Percentiles rank a stretch among this genome's conserved stretches.
phyloP scores from a whole-genome alignment of 53 echinoderm and acorn worm species.

The Crossaster papposus region DNA sequence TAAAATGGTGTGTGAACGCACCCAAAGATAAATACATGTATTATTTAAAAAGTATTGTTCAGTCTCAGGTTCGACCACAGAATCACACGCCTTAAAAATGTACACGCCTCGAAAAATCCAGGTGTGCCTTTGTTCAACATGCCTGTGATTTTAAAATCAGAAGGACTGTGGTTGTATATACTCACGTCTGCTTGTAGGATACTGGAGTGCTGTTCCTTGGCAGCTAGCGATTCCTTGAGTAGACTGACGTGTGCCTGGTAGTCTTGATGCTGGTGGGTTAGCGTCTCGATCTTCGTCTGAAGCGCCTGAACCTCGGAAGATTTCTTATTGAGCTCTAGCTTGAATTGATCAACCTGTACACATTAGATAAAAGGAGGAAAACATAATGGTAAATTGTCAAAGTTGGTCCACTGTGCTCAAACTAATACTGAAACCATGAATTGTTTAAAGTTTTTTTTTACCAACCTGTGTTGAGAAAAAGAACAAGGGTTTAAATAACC shows the following conservation, averaged over 20 bases:
- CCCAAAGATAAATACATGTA: too few relatives aligned
- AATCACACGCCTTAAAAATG: too few relatives aligned
- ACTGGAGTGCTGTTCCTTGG: constrained; percentile 97
- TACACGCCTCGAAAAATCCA: too few relatives aligned
- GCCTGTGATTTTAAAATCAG: too few relatives aligned
- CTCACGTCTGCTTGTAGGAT: constrained; percentile 99
- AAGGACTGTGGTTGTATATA: neutral
- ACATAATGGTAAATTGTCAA: neutral
- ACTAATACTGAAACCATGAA: neutral
- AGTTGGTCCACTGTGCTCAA: neutral
- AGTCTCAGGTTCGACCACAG: too few relatives aligned
- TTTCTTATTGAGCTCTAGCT: constrained; percentile 77
- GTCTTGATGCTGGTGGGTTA: constrained; percentile 85
- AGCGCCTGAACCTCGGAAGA: constrained; percentile 80
- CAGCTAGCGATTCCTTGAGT: constrained; percentile 88
- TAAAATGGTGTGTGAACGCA: too few relatives aligned
- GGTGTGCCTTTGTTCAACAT: too few relatives aligned
- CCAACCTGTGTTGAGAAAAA: too few relatives aligned
- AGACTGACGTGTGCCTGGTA: constrained; percentile 93
- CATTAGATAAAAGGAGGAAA: neutral
- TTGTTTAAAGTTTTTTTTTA: too few relatives aligned
- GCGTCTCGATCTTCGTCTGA: constrained; percentile 87
- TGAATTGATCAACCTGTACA: constrained; percentile 73
- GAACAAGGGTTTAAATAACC: too few relatives aligned
- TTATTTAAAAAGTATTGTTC: neutral